Evolutionary conservation across 2,888 invertebrate genomes (phyloP).

Genomic region (Nymphalis c-album): DNA sequence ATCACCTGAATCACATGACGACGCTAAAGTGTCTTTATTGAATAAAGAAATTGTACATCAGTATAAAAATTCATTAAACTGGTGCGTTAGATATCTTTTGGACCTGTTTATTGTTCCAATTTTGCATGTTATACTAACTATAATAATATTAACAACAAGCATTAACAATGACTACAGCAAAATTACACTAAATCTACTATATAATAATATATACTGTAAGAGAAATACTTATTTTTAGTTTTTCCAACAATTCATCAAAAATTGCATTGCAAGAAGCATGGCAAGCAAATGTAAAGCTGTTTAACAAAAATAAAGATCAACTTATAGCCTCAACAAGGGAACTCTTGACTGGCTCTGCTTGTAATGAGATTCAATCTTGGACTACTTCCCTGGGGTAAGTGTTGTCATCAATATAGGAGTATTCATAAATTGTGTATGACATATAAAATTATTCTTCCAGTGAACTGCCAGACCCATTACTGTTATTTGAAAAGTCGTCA

Average conservation of each 20-base stretch:
- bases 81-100: conserved; percentile 11
- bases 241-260: conserved; percentile 56
- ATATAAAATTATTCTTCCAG: conserved; percentile 49
- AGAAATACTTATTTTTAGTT: conserved; percentile 47
- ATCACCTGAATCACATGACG: conserved; percentile 4
- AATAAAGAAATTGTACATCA: conserved; percentile 22
- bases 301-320: conserved; percentile 40
- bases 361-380: conserved; percentile 53
- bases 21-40: conserved; percentile 14
- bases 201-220: not conserved
- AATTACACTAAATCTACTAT: not conserved
- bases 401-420: not conserved
- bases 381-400: conserved; percentile 55
- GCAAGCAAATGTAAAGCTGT: conserved; percentile 46
- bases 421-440: not conserved
- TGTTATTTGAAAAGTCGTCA: conserved; percentile 51
- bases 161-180: too few species aligned
- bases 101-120: not conserved
- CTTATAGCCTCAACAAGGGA: conserved; percentile 48
- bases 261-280: conserved; percentile 54
- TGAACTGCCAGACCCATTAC: conserved; percentile 52
- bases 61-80: conserved; percentile 25
- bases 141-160: not conserved
- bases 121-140: not conserved
- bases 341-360: conserved; percentile 48